Percentiles rank a stretch among this genome's conserved stretches.
phyloP scores from a whole-genome alignment of 2,797 vertebrate species.

The Glossophaga mutica region DNA sequence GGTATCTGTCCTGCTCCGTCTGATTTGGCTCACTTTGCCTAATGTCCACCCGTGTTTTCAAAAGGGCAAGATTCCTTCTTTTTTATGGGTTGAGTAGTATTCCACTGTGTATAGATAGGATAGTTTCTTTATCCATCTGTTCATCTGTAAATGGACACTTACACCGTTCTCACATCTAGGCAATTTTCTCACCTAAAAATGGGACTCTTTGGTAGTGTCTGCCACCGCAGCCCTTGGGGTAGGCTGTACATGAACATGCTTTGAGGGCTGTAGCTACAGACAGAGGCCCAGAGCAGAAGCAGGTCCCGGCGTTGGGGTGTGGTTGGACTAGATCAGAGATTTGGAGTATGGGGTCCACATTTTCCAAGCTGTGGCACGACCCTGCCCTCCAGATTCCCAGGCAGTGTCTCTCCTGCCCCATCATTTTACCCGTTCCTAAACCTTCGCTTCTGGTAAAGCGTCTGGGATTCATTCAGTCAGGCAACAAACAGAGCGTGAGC shows the following conservation, averaged over 20 bases:
- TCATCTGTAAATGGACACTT: neutral
- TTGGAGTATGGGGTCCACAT: neutral
- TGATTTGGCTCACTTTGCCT: neutral
- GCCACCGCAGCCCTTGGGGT: rapidly evolving
- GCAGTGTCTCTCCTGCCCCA: neutral
- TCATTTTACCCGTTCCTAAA: neutral
- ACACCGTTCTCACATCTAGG: neutral
- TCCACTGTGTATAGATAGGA: neutral
- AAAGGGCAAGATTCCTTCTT: neutral
- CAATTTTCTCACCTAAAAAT: neutral
- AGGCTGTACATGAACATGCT: neutral
- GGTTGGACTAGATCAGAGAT: neutral
- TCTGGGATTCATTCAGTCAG: neutral
- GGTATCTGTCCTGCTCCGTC: neutral
- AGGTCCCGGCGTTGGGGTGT: neutral
- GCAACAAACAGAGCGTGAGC: neutral
- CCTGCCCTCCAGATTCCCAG: neutral
- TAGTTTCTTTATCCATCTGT: neutral
- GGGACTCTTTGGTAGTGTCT: neutral
- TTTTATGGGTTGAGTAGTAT: neutral
- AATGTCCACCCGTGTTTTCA: neutral
- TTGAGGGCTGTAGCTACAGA: neutral
- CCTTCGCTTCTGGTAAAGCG: neutral
- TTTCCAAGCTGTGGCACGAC: neutral
- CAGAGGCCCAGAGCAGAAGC: neutral